A percentile compares a stretch with the other conserved stretches of the same genome.
Conservation (phyloP, 1,140 invertebrate species). For the Dendroctonus valens region DNA sequence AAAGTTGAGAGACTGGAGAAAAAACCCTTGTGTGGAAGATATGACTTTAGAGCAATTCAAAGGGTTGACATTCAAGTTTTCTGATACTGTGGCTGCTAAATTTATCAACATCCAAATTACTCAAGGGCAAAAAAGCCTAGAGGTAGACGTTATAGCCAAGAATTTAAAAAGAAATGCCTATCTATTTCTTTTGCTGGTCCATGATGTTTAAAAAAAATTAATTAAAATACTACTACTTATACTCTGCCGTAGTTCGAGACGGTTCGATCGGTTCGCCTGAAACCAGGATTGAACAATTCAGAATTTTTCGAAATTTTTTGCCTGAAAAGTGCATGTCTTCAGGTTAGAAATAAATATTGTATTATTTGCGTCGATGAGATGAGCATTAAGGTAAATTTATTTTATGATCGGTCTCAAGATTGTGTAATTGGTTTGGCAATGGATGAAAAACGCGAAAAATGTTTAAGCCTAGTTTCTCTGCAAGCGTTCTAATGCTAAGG, state of each 20-base stretch:
- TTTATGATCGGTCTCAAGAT: background rate
- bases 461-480: background rate
- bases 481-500: background rate
- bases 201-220: background rate
- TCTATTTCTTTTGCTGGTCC: background rate
- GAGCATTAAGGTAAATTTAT: constrained; percentile 2
- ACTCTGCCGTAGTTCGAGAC: background rate
- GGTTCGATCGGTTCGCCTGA: background rate
- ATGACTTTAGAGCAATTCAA: constrained; percentile 1
- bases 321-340: background rate
- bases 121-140: background rate
- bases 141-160: background rate
- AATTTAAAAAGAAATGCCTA: constrained; percentile 1
- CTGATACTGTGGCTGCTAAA: background rate
- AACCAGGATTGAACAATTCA: background rate
- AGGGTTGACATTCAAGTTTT: constrained; percentile 1
- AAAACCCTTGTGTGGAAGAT: background rate
- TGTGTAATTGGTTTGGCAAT: constrained; percentile 1
- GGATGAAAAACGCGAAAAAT: background rate
- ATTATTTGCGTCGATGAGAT: constrained; percentile 8
- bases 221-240: background rate
- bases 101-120: constrained; percentile 9
- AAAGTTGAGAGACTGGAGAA: no score
- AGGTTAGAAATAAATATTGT: constrained; percentile 1
- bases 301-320: background rate